These are phyloP conservation scores for Harpegnathos saltator DNA, from an alignment of 1,140 invertebrate genomes.

Conservation along the genomic window DNA sequence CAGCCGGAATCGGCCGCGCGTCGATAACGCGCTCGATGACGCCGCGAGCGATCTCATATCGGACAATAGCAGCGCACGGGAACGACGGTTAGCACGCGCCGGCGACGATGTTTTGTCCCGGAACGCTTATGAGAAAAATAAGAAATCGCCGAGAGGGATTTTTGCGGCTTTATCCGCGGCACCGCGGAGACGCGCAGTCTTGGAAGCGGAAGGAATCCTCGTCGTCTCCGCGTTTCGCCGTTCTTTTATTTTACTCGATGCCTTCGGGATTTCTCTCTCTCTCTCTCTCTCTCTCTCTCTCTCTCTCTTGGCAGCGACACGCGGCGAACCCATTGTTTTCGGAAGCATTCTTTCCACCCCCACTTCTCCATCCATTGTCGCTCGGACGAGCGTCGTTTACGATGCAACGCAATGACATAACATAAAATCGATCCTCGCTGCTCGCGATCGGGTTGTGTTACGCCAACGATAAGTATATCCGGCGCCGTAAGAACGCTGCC, in stretches of 20 bases:
- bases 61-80: too few species aligned
- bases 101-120: background rate
- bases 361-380: too few species aligned
- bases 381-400: slow-evolving; percentile 7
- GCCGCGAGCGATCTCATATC: too few species aligned
- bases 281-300: too few species aligned
- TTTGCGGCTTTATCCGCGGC: background rate
- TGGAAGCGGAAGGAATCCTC: background rate
- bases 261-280: background rate
- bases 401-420: slow-evolving; percentile 1
- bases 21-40: too few species aligned
- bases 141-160: background rate
- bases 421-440: slow-evolving; percentile 22
- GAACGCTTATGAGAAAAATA: background rate
- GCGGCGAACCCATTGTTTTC: background rate
- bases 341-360: slow-evolving; percentile 27
- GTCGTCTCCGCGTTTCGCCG: background rate
- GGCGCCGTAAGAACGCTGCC: slow-evolving; percentile 7
- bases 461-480: slow-evolving; percentile 50
- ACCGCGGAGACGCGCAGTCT: background rate
- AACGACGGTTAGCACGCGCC: background rate
- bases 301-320: slow-evolving; percentile 4
- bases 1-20: background rate
- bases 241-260: background rate
- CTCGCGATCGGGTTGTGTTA: slow-evolving; percentile 31